Conservation (phyloP, 2,797 vertebrate genomes). For the Notolabrus celidotus region DNA sequence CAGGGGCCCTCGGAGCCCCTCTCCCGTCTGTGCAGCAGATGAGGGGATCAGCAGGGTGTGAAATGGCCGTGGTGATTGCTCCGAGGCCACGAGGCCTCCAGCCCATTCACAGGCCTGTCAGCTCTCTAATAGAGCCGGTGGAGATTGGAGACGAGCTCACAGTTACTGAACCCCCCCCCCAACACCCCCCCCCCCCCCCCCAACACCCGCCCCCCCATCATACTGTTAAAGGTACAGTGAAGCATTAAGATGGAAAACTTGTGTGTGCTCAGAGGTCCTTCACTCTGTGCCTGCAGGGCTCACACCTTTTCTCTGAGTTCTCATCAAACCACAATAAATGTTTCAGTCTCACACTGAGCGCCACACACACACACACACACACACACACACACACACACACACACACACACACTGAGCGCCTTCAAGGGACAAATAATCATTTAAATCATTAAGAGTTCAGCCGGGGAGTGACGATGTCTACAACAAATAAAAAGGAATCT, state of each 20-base stretch:
- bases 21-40: constrained; percentile 62
- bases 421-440: too few relatives aligned
- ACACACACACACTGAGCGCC: too few relatives aligned
- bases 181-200: background rate
- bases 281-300: background rate
- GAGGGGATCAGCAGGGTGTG: constrained; percentile 78
- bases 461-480: too few relatives aligned
- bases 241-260: constrained; percentile 10
- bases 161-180: constrained; percentile 12
- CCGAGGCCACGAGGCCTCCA: constrained; percentile 65
- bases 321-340: background rate
- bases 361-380: too few relatives aligned
- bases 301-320: background rate
- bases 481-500: too few relatives aligned
- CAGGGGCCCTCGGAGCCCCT: constrained; percentile 45
- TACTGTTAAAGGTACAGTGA: constrained; percentile 46
- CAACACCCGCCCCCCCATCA: background rate
- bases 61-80: constrained; percentile 79
- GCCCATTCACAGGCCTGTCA: constrained; percentile 75
- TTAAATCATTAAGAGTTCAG: too few relatives aligned
- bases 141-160: constrained; percentile 59
- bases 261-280: constrained; percentile 3
- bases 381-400: too few relatives aligned
- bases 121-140: constrained; percentile 65
- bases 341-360: too few relatives aligned